Base-by-base conservation (phyloP, 2,797 vertebrate species). In the Todus mexicanus region DNA sequence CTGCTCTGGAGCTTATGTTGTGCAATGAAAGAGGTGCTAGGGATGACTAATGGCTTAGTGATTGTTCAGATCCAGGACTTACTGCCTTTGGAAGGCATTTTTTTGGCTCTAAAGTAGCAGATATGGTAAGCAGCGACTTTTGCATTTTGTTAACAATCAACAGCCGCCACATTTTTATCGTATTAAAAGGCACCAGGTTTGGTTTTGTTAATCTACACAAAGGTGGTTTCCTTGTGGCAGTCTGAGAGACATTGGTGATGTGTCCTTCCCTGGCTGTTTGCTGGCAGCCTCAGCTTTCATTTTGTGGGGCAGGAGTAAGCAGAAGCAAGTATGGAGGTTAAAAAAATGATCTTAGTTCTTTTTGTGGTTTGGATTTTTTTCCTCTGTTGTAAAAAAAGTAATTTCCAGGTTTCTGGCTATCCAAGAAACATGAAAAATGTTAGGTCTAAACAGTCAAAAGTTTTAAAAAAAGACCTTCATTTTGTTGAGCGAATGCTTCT, bases 401-500 rank as follows among this genome's bases (percentile, higher is more conserved):
- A 61, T 78, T 73, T 87, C 20, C 22, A 66, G 9, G 18, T 69
- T 77, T 85, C 63, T 66, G 47, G 9, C n/a, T 70, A 17, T 48
- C 56, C 72, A 87, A 77, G 17, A 78, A 65, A 29, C 21, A 33
- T 35, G 14, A 68, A 85, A 92, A 86, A 75, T 27, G 3, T 53
- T 72, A 7, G 6, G 50, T 92, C 43, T 74, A n/a, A 92, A 29
- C 17, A 69, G 48, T 35, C 27, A 56, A 47, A 72, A 56, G 51
- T 61, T 82, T 69, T 90, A 40, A 74, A 53, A 84, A 89, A 90
- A 89, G 26, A 19, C 22, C 10, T 50, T 82, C 3, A 2, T 14
- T 94, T 76, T 89, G 27, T 65, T 93, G 66, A 81, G 33, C 64
- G 60, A 92, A 50, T 85, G 18, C 25, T 79, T 86, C 53, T 81